Base-by-base conservation (phyloP, 2,797 vertebrate genomes). In the Sebastes taczanowskii region DNA sequence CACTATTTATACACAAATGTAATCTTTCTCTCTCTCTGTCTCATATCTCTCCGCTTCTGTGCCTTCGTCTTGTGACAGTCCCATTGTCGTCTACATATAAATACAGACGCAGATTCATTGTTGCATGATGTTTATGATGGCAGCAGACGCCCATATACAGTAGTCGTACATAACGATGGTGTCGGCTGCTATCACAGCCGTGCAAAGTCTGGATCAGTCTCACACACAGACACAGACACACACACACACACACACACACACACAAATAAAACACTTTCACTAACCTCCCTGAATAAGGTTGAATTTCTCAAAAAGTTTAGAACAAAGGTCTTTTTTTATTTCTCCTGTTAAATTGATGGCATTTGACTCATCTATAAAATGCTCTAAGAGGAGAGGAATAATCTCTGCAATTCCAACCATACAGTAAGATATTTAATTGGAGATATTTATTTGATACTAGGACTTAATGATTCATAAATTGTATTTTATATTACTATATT, bases 111-210 rank as follows among this genome's bases (percentile, higher is more conserved):
- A 11, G 10, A 81, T 77, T 82, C 81, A 69, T 62, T 74, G 78
- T 82, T 75, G 76, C 68, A 14, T 87, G 68, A 73, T 69, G 34
- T 75, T 93, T 14, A 82, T 88, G 83, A 67, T 87, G 78, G 78
- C 66, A 84, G 79, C 86, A 87, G 79, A 79, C 5, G 4, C 83
- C 89, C 86, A 66, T 72, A 89, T 66, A 38, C 67, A 80, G 60
- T 27, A 34, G 16, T 38, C n/a, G 77, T 83, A 70, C 2, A 3
- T 80, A 88, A 88, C 35, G 25, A 30, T 56, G 30, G 52, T n/a
- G 58, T 30, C 79, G 67, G 30, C 63, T 70, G 64, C 7, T 32
- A 5, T 61, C 68, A 83, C 29, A 38, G 69, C 61, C 46, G 27
- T 29, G 32, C 18, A 66, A 22, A 49, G 34, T 32, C 66, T 25